Evolutionary conservation across 2,797 vertebrate genomes (phyloP).

Genomic region (Sebastes variabilis): DNA sequence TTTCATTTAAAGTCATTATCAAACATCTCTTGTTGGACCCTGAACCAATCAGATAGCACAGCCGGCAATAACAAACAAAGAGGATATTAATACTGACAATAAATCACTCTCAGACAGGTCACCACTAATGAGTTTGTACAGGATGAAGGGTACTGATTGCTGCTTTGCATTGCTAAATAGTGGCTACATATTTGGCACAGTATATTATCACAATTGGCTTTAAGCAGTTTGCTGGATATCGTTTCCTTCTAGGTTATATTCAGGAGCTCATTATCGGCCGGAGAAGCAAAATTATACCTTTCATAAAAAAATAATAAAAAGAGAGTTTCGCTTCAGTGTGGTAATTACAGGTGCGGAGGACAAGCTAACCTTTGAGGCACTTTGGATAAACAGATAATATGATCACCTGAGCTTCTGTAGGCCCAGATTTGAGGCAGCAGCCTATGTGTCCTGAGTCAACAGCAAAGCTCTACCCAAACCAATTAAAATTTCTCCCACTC

Average conservation of each 20-base stretch:
- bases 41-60: constrained; percentile 62
- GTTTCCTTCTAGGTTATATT: constrained; percentile 30
- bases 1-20: constrained; percentile 69
- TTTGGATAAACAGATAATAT: constrained; percentile 58
- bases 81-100: constrained; percentile 72
- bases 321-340: constrained; percentile 10
- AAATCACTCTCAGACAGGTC: constrained; percentile 72
- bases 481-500: constrained; percentile 76
- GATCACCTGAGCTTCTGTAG: constrained; percentile 50
- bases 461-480: constrained; percentile 66
- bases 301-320: constrained; percentile 5
- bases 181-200: constrained; percentile 32
- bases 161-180: constrained; percentile 46
- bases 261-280: constrained; percentile 33
- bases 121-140: constrained; percentile 68
- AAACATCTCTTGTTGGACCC: constrained; percentile 57
- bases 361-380: constrained; percentile 52
- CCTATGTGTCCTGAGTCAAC: constrained; percentile 62
- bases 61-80: constrained; percentile 62
- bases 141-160: constrained; percentile 60
- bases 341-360: constrained; percentile 49
- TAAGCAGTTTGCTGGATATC: constrained; percentile 18
- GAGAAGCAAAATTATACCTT: constrained; percentile 25
- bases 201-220: constrained; percentile 31
- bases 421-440: constrained; percentile 31